These are phyloP conservation scores for Agrilus cyanescens DNA, from an alignment of 2,888 invertebrate genomes.

Conservation along the genomic window DNA sequence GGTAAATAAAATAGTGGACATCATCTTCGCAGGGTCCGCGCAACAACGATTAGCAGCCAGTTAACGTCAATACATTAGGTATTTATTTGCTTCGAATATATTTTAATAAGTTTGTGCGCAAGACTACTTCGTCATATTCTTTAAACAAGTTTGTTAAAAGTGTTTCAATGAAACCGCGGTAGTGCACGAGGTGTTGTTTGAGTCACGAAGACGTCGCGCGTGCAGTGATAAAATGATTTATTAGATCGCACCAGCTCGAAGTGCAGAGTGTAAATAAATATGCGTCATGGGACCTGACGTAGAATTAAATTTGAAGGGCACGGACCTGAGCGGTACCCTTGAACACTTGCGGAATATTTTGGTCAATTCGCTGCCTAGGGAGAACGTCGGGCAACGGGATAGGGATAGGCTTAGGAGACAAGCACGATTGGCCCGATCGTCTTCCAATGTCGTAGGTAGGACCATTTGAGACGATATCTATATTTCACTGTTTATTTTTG, in stretches of 20 bases:
- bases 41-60: no score
- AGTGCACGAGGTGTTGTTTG: no score
- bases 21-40: no score
- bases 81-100: background rate
- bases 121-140: background rate
- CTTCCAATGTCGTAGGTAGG: background rate
- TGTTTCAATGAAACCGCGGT: constrained; percentile 5
- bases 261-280: constrained; percentile 6
- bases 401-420: constrained; percentile 15
- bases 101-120: background rate
- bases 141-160: constrained; percentile 3
- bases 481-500: no score
- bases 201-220: no score
- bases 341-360: constrained; percentile 43
- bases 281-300: constrained; percentile 19
- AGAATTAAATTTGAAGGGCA: constrained; percentile 23
- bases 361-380: constrained; percentile 42
- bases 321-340: constrained; percentile 39
- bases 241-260: background rate
- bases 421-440: no score
- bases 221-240: no score
- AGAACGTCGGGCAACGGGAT: constrained; percentile 42
- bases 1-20: no score
- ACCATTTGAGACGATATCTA: no score
- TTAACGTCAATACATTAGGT: background rate